Evolutionary conservation across 2,888 invertebrate species (phyloP).

Genomic region (Rhorus exstirpatorius): DNA sequence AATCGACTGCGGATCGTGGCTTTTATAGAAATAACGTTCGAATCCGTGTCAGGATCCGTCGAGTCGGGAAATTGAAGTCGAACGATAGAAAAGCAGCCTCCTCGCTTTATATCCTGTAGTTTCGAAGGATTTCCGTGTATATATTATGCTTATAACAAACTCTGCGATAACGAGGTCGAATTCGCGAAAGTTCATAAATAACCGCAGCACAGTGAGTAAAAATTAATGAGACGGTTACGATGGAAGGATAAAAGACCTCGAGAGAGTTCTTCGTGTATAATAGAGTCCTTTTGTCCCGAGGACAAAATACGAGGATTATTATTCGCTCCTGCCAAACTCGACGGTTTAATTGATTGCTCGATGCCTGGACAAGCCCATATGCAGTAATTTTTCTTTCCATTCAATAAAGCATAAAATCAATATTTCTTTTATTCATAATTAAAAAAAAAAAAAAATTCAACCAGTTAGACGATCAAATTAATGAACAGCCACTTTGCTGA

Average conservation of each 20-base stretch:
- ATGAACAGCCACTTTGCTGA: not conserved
- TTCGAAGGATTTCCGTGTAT: conserved; percentile 24
- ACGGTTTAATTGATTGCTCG: not conserved
- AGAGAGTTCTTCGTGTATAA: conserved; percentile 9
- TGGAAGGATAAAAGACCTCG: conserved; percentile 21
- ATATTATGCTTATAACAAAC: conserved; percentile 42
- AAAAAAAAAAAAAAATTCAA: not conserved
- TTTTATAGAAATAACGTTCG: conserved; percentile 17
- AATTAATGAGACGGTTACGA: conserved; percentile 47
- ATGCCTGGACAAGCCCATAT: not conserved
- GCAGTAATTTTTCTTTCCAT: not conserved
- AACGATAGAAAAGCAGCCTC: conserved; percentile 1
- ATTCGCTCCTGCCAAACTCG: conserved; percentile 35
- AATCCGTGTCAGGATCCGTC: not conserved
- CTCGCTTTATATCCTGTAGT: conserved; percentile 2
- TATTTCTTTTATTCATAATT: not conserved
- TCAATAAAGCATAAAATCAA: no score
- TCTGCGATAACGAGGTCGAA: conserved; percentile 63
- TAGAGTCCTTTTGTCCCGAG: conserved; percentile 51
- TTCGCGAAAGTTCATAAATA: conserved; percentile 30
- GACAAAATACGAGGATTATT: conserved; percentile 41
- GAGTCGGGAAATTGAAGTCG: conserved; percentile 52
- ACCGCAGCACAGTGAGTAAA: conserved; percentile 22
- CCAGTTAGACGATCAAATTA: not conserved
- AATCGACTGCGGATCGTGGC: conserved; percentile 7